Evolutionary conservation across 2,797 vertebrate species (phyloP).

Genomic region (Nothura maculosa): DNA sequence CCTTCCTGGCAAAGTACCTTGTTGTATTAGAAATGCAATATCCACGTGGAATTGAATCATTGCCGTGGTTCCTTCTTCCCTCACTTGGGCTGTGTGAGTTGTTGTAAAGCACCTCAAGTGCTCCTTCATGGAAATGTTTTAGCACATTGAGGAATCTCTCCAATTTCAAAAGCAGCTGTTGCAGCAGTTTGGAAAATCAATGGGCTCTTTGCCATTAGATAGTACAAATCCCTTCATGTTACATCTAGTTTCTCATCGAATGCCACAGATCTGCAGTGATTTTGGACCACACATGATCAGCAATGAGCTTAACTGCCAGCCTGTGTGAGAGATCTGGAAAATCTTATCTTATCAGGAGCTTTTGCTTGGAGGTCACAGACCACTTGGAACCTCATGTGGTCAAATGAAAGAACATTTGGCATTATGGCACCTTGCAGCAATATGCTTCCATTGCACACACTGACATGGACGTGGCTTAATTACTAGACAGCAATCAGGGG

Average conservation of each 20-base stretch:
- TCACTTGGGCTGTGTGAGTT: background rate
- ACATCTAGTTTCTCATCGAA: background rate
- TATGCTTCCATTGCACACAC: background rate
- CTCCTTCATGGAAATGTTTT: background rate
- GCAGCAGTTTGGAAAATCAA: background rate
- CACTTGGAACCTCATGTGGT: background rate
- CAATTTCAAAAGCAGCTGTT: background rate
- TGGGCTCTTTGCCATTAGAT: constrained; percentile 11
- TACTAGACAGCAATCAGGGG: background rate
- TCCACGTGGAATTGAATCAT: background rate
- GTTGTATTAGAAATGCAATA: background rate
- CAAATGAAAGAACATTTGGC: background rate
- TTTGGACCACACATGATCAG: background rate
- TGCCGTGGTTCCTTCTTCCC: background rate
- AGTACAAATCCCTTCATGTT: constrained; percentile 19
- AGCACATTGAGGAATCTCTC: background rate
- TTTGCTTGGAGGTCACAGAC: background rate
- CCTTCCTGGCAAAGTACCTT: background rate
- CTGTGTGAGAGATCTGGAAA: constrained; percentile 9
- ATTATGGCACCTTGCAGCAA: rapidly evolving
- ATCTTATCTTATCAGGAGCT: background rate
- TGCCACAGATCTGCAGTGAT: background rate
- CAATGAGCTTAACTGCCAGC: background rate
- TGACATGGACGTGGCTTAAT: background rate
- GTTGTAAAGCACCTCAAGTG: background rate